These are phyloP conservation scores for Paragorgia papillata DNA, from an alignment of 92 coral and sea anemone species.

Conservation along the genomic window DNA sequence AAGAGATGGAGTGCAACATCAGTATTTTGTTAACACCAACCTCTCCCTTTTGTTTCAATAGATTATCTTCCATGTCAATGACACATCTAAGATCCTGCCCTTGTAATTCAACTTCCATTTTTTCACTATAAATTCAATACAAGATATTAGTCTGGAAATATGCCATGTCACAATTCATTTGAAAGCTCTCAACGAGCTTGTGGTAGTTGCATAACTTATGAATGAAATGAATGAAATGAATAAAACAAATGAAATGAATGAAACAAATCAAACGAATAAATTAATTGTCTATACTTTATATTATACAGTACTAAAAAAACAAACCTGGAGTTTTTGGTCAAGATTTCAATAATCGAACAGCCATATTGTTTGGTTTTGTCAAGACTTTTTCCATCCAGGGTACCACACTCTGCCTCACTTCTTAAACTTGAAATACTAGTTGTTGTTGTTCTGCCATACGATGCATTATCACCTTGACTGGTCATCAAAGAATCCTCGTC, in stretches of 20 bases:
- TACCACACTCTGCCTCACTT: conserved; percentile 43
- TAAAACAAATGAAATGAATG: not conserved
- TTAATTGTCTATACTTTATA: not conserved
- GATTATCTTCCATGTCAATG: conserved; percentile 76
- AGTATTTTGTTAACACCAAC: conserved; percentile 53
- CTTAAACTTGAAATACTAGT: conserved; percentile 46
- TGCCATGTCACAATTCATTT: no score
- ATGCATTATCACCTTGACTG: conserved; percentile 68
- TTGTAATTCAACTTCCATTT: conserved; percentile 93
- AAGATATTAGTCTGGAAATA: no score
- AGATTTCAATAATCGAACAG: conserved; percentile 66
- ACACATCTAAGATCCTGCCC: conserved; percentile 84
- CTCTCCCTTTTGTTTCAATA: conserved; percentile 81
- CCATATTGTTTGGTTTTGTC: conserved; percentile 40
- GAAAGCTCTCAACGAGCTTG: no score
- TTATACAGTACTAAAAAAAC: not conserved
- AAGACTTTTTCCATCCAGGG: conserved; percentile 19
- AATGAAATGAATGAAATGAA: not conserved
- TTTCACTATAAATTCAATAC: conserved; percentile 62
- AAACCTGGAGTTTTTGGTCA: conserved; percentile 84
- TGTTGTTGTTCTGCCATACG: conserved; percentile 56
- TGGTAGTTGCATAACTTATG: not conserved
- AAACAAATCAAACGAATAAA: not conserved
- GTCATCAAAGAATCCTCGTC: conserved; percentile 19
- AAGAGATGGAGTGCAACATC: no score